A percentile compares a stretch with the other conserved stretches of the same genome.
Evolutionary conservation across 2,888 invertebrate genomes (phyloP).

Genomic region (Caenorhabditis sp.): DNA sequence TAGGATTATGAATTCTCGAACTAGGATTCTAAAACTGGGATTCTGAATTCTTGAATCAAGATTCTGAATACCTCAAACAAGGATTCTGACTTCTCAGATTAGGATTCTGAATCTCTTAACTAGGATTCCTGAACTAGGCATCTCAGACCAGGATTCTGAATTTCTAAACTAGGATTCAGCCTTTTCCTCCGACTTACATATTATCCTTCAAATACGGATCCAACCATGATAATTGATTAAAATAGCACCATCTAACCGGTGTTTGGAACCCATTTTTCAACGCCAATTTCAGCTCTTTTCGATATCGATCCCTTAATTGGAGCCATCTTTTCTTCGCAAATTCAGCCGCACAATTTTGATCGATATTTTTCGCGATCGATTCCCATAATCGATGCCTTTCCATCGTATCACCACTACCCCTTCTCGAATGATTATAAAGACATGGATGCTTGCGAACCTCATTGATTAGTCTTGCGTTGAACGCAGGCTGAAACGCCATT

Average conservation of each 20-base stretch:
- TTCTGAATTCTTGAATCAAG: too few relatives aligned
- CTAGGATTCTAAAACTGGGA: too few relatives aligned
- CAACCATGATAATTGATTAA: slow-evolving; percentile 63
- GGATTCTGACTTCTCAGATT: too few relatives aligned
- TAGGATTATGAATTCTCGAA: too few relatives aligned
- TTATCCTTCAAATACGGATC: slow-evolving; percentile 66
- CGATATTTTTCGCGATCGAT: slow-evolving; percentile 63
- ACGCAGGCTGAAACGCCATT: slow-evolving; percentile 57
- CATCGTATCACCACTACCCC: slow-evolving; percentile 56
- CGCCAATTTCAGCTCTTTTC: slow-evolving; percentile 66
- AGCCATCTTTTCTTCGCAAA: slow-evolving; percentile 70
- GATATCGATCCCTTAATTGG: slow-evolving; percentile 67
- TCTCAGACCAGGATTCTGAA: too few relatives aligned
- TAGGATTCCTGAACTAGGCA: too few relatives aligned
- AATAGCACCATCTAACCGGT: slow-evolving; percentile 63
- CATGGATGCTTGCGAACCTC: slow-evolving; percentile 66
- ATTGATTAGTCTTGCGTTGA: slow-evolving; percentile 65
- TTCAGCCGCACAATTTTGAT: slow-evolving; percentile 64
- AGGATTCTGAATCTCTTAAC: too few relatives aligned
- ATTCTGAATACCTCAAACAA: too few relatives aligned
- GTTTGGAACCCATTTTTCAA: slow-evolving; percentile 51
- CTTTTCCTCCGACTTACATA: slow-evolving; percentile 36
- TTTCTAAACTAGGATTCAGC: not conserved
- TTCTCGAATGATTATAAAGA: slow-evolving; percentile 67
- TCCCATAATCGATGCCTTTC: slow-evolving; percentile 68